Evolutionary conservation across 2,797 vertebrate species (phyloP).

Genomic region (Jordanella pulchra): DNA sequence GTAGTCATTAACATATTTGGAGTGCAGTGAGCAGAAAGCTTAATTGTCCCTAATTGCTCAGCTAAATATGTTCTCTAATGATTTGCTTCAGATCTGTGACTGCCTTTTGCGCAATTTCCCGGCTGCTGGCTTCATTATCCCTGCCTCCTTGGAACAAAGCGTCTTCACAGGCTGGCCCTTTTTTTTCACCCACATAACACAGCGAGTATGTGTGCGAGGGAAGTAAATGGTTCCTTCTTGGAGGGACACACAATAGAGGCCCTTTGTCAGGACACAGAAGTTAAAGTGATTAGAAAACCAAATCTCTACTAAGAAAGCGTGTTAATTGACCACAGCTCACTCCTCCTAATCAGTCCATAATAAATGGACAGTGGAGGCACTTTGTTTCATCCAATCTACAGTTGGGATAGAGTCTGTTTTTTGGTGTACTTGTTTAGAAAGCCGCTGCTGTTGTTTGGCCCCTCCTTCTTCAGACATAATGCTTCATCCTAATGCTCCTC

Average conservation of each 20-base stretch:
- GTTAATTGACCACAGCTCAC: constrained; percentile 84
- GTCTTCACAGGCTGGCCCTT: constrained; percentile 80
- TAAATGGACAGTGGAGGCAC: constrained; percentile 68
- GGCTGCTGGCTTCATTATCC: constrained; percentile 86
- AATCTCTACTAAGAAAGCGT: constrained; percentile 81
- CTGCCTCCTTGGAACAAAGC: constrained; percentile 87
- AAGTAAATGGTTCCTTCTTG: constrained; percentile 74
- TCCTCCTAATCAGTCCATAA: constrained; percentile 78
- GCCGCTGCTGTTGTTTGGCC: constrained; percentile 57
- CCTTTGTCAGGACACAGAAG: constrained; percentile 81
- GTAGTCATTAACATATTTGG: constrained; percentile 89
- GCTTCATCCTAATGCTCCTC: constrained; percentile 62
- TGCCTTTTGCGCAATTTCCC: constrained; percentile 87
- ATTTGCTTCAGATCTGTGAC: constrained; percentile 88
- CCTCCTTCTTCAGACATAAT: constrained; percentile 57
- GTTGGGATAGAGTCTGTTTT: constrained; percentile 53
- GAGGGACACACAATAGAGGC: constrained; percentile 79
- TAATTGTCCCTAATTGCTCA: constrained; percentile 94
- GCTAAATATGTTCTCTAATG: constrained; percentile 91
- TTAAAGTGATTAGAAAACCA: constrained; percentile 87
- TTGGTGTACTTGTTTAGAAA: constrained; percentile 55
- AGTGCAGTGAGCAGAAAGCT: constrained; percentile 90
- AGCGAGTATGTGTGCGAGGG: constrained; percentile 76
- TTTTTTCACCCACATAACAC: constrained; percentile 66
- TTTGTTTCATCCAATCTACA: constrained; percentile 65